phyloP scores from a whole-genome alignment of 2,113 vertebrate genomes.

The Elephantulus edwardii region DNA sequence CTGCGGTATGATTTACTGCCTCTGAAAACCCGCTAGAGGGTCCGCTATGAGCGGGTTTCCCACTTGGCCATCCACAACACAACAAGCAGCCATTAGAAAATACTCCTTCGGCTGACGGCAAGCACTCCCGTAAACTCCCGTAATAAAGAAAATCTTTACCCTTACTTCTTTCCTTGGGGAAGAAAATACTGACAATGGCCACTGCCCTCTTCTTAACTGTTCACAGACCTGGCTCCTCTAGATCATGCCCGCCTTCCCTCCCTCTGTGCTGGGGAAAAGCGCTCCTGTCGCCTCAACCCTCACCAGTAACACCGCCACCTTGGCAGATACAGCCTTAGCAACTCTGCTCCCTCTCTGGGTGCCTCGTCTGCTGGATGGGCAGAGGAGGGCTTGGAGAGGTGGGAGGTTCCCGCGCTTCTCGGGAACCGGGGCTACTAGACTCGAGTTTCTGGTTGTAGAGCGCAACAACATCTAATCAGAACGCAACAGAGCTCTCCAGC shows the following conservation, averaged over 20 bases:
- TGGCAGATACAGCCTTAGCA: constrained; percentile 1
- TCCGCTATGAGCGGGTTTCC: too few relatives aligned
- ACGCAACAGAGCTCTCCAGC: background rate
- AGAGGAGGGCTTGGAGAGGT: background rate
- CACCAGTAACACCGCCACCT: background rate
- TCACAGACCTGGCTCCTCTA: background rate
- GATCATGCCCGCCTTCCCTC: background rate
- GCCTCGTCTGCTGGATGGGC: background rate
- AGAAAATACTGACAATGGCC: background rate
- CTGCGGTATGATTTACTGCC: too few relatives aligned
- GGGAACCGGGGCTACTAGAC: background rate
- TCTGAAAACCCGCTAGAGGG: too few relatives aligned
- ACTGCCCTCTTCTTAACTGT: background rate
- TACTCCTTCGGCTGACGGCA: background rate
- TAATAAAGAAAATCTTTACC: constrained; percentile 36
- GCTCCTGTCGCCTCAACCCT: background rate
- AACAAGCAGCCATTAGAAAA: background rate
- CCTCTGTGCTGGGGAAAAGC: background rate
- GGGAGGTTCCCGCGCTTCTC: background rate
- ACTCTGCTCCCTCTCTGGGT: constrained; percentile 41
- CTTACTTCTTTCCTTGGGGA: background rate
- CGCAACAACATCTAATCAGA: constrained; percentile 42
- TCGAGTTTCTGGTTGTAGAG: background rate
- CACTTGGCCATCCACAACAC: too few relatives aligned
- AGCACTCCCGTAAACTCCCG: background rate